These are phyloP conservation scores for Lycophotia porphyrea DNA, from an alignment of 2,888 invertebrate species.

Conservation along the genomic window DNA sequence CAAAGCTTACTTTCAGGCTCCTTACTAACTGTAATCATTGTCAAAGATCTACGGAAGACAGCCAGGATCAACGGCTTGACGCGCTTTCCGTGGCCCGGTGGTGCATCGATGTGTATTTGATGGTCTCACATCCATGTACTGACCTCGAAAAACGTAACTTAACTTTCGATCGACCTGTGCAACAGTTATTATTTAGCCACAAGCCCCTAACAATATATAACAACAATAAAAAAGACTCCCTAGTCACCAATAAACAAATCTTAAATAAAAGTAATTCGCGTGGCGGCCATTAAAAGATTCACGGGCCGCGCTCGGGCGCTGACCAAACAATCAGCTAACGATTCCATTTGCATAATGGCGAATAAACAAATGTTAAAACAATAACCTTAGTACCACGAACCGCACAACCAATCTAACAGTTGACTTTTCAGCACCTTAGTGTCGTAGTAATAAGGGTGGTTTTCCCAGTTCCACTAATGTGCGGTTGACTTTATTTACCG, in stretches of 20 bases:
- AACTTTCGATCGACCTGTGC: background rate
- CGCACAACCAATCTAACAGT: background rate
- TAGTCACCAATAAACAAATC: constrained; percentile 16
- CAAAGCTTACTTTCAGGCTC: background rate
- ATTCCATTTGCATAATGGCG: constrained; percentile 55
- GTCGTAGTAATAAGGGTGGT: background rate
- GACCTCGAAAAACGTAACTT: background rate
- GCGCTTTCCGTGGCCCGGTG: background rate
- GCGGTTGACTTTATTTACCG: background rate
- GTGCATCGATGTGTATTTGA: background rate
- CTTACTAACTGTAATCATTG: background rate
- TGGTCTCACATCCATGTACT: background rate
- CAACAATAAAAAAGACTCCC: background rate
- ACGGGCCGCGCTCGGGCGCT: constrained; percentile 9
- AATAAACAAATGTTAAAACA: constrained; percentile 51
- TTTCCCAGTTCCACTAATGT: background rate
- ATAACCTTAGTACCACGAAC: constrained; percentile 7
- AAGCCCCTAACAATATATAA: background rate
- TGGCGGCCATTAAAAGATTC: constrained; percentile 39
- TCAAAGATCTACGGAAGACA: background rate
- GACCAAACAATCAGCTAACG: constrained; percentile 52
- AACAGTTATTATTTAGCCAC: background rate
- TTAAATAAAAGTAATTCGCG: constrained; percentile 29
- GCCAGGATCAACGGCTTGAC: background rate
- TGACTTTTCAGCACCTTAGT: background rate